Evolutionary conservation across 2,113 vertebrate species (phyloP), one percentile per base, ranked within the genome.

Genomic region (Odontesthes bonariensis): DNA sequence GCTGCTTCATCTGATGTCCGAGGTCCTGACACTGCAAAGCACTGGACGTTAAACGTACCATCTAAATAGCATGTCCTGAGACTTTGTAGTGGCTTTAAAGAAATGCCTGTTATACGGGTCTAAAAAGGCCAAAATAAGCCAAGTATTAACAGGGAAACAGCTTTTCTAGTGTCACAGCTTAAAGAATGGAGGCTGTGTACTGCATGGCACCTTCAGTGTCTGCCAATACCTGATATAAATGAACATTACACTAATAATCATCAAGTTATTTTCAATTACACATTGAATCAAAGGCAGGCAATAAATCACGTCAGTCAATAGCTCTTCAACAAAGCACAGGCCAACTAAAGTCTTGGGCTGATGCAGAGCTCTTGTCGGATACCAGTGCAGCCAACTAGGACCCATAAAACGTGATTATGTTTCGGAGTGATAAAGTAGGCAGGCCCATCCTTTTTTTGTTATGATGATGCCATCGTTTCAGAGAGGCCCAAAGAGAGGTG

Each of bases 381-480:
- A 67, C 22, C 11, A 22, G 12, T 57, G 33, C 27, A 54, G 60
- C 42, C 33, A 35, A 7, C 22, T 32, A 14, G 20, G 38, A 47
- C 44, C 57, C 38, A 32, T 55, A 72, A 46, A 77, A 56, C 5
- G 40, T 76, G 79, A 78, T 76, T 57, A 72, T 55, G 77, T 76
- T 85, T 78, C 71, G 64, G 61, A 75, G 82, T 55, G 58, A 72
- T 73, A 42, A 61, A 42, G 54, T 32, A 58, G 27, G 65, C 69
- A 70, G 73, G 66, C 68, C 81, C 22, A 12, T 60, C 51, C 59
- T 52, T 54, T 76, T n/a, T 87, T 79, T 89, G 62, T 87, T 85
- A 67, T 85, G 86, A 85, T 84, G 82, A 86, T 89, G 83, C 83
- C 87, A 84, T 82, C 77, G 66, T 68, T 58, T 82, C 40, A 81